Evolutionary conservation across 2,888 invertebrate genomes (phyloP).

Genomic region (Rhorus exstirpatorius): DNA sequence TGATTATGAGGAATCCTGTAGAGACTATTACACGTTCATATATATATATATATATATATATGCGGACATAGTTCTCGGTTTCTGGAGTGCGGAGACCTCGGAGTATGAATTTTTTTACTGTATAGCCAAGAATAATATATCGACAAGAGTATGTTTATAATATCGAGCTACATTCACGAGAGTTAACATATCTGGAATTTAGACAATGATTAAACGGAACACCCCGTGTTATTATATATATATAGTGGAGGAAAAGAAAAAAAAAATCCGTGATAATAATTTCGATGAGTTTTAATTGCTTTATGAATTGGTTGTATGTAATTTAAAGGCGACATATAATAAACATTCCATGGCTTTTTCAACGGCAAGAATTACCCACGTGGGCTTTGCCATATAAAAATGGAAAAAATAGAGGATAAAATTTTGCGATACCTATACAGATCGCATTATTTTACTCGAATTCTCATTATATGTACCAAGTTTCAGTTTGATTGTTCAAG

Average conservation of each 20-base stretch:
- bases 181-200: slow-evolving; percentile 58
- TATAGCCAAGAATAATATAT: slow-evolving; percentile 32
- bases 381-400: no score
- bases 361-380: no score
- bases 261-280: slow-evolving; percentile 24
- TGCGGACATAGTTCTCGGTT: slow-evolving; percentile 37
- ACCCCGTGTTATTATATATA: slow-evolving; percentile 34
- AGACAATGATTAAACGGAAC: slow-evolving; percentile 63
- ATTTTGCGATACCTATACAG: no score
- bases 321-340: no score
- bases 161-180: slow-evolving; percentile 19
- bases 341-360: no score
- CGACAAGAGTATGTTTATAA: slow-evolving; percentile 5
- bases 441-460: no score
- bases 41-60: background rate
- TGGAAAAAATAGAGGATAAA: no score
- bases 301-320: slow-evolving; percentile 28
- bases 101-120: slow-evolving; percentile 33
- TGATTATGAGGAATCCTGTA: slow-evolving; percentile 47
- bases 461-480: no score
- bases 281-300: slow-evolving; percentile 51
- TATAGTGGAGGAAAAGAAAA: no score
- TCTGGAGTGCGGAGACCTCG: slow-evolving; percentile 59
- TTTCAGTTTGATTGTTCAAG: no score
- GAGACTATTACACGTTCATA: slow-evolving; percentile 8